phyloP scores from a whole-genome alignment of 2,888 invertebrate species.

The Gisinianus flammeolus region DNA sequence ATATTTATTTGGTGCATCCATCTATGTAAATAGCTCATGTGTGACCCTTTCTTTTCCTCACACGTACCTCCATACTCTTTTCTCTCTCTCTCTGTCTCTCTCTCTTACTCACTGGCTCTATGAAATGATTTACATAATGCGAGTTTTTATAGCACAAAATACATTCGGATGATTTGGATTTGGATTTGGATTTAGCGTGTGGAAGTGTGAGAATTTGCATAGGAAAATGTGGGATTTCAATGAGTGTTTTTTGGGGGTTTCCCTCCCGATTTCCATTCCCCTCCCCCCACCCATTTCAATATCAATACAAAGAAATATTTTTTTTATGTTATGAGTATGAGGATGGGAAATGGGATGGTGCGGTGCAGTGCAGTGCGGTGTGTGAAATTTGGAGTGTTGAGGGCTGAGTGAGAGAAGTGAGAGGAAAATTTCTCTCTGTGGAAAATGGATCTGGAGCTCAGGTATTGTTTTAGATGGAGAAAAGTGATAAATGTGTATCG shows the following conservation, averaged over 20 bases:
- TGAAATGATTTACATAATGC: not conserved
- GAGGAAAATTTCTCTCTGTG: not conserved
- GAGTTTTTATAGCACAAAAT: not conserved
- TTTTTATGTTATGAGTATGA: too few species aligned
- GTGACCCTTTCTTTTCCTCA: too few species aligned
- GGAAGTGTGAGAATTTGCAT: too few species aligned
- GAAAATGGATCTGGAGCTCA: not conserved
- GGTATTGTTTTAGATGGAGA: slow-evolving; percentile 53
- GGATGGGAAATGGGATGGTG: not conserved
- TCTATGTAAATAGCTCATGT: too few species aligned
- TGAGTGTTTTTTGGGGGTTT: too few species aligned
- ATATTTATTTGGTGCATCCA: too few species aligned
- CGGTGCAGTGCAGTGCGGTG: too few species aligned
- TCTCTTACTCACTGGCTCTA: too few species aligned
- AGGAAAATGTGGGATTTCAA: too few species aligned
- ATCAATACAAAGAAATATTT: not conserved
- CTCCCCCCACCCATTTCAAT: not conserved
- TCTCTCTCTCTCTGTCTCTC: too few species aligned
- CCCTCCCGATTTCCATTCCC: not conserved
- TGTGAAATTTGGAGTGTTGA: not conserved
- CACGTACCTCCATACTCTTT: too few species aligned
- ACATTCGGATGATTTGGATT: not conserved
- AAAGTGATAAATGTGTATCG: slow-evolving; percentile 50
- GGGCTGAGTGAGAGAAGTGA: slow-evolving; percentile 19
- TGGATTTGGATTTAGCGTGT: not conserved